Evolutionary conservation across 2,113 vertebrate genomes (phyloP).

Genomic region (Canis aureus): DNA sequence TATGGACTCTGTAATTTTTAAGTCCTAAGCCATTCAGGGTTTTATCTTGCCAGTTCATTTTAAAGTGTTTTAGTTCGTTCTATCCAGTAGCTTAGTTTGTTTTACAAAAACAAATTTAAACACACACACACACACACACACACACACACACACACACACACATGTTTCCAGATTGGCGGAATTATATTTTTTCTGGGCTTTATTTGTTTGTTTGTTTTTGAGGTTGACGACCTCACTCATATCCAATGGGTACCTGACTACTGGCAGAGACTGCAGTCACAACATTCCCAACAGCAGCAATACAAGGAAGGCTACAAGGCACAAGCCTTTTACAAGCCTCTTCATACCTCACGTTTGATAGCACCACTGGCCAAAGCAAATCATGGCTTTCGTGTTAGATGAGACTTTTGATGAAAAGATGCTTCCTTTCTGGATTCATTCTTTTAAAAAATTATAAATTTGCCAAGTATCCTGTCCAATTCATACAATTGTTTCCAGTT

Average conservation of each 20-base stretch:
- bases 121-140: no score
- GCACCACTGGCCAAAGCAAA: neutral
- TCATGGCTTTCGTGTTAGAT: neutral
- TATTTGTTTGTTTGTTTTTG: neutral
- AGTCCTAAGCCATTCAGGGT: neutral
- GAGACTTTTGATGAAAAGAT: neutral
- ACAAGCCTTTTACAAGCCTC: neutral
- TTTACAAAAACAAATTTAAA: neutral
- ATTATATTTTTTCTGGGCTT: neutral
- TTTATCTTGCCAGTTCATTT: neutral
- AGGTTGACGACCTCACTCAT: neutral
- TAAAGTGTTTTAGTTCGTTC: neutral
- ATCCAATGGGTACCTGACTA: neutral
- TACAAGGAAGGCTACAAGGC: neutral
- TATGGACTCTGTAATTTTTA: neutral
- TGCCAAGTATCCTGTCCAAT: neutral
- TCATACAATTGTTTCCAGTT: neutral
- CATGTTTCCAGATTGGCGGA: neutral
- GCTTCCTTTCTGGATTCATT: neutral
- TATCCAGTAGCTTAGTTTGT: neutral
- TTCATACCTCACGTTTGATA: neutral
- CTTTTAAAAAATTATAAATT: neutral
- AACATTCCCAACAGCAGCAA: neutral
- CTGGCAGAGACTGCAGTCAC: neutral
- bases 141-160: neutral